Evolutionary conservation across 2,113 vertebrate genomes (phyloP), one percentile per base, ranked within the genome.

Genomic region (Neolamprologus modestus): DNA sequence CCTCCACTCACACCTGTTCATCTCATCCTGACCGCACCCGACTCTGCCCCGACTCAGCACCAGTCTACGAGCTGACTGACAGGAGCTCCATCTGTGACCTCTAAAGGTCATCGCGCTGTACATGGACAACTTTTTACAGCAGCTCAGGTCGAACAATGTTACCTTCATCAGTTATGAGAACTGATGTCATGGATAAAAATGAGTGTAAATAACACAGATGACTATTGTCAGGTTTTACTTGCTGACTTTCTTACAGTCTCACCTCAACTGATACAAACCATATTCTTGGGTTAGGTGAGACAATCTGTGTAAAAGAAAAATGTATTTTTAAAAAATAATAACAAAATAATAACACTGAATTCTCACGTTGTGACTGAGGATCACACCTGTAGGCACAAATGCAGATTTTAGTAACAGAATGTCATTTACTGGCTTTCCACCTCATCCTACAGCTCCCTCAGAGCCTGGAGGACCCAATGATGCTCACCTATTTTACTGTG

Each of bases 1-100:
- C 88, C 92, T 91, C 90, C 83, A 76, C 61, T 88, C 91, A 88
- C 94, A 94, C 93, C 94, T 94, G 93, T 92, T 93, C 86, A 54
- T 90, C 83, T 79, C 66, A 42, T 88, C 89, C 83, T 90, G 92
- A 86, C 90, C 85, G 84, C 85, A 84, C 88, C 92, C 83, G 81
- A 68, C 81, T 85, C 88, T 88, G 91, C 80, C 89, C 89, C 54
- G 2, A 87, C 92, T 80, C 90, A 92, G 91, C 91, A 89, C 87
- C 91, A 79, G 87, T 89, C 92, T 85, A 24, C 3, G 16, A 26
- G 63, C 81, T 84, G 90, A 94, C 68, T 92, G 92, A 94, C 93
- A 88, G 91, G 63, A 84, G 57, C 85, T 84, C 90, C 82, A 86
- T 88, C 85, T 86, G 84, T 89, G 91, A 94, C 88, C 92, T 90